Percentiles rank a stretch among this genome's conserved stretches.
phyloP scores from a whole-genome alignment of 2,888 invertebrate genomes.

The Volucella inanis region DNA sequence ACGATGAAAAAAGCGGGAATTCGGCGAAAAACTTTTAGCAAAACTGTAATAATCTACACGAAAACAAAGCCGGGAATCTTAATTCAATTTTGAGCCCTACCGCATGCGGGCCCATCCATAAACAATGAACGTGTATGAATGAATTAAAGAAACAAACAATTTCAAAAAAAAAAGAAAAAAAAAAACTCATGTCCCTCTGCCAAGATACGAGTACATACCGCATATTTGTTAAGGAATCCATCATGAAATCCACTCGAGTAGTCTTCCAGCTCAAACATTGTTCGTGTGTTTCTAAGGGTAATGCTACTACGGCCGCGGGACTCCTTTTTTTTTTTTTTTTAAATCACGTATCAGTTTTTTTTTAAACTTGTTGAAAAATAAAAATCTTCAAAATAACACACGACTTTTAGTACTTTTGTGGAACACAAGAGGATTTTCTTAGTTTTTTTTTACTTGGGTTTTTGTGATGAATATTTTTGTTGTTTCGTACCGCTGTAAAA shows the following conservation, averaged over 20 bases:
- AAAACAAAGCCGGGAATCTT: conserved; percentile 26
- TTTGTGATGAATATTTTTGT: conserved; percentile 68
- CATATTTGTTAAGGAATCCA: conserved; percentile 87
- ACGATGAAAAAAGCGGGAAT: conserved; percentile 69
- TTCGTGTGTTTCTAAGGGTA: conserved; percentile 52
- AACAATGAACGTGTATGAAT: neutral
- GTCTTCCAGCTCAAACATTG: conserved; percentile 89
- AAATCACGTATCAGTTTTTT: conserved; percentile 39
- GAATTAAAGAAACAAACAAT: conserved; percentile 11
- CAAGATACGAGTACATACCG: conserved; percentile 85
- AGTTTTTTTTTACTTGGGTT: conserved; percentile 38
- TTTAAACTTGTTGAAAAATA: neutral
- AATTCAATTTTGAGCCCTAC: neutral
- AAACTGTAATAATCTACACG: conserved; percentile 2
- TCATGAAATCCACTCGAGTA: conserved; percentile 87
- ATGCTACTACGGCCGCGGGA: conserved; percentile 24
- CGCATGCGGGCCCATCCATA: too few species aligned
- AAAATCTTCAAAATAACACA: conserved; percentile 11
- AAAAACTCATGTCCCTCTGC: neutral
- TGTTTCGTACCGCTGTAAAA: conserved; percentile 66
- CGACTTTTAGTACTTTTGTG: conserved; percentile 61
- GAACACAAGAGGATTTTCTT: conserved; percentile 57
- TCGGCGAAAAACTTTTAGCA: conserved; percentile 42
- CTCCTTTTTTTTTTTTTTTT: neutral
- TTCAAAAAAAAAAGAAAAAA: too few species aligned